A percentile compares a stretch with the other conserved stretches of the same genome.
Conservation (phyloP, 1,140 invertebrate species). For the Sminthurides bifidus region DNA sequence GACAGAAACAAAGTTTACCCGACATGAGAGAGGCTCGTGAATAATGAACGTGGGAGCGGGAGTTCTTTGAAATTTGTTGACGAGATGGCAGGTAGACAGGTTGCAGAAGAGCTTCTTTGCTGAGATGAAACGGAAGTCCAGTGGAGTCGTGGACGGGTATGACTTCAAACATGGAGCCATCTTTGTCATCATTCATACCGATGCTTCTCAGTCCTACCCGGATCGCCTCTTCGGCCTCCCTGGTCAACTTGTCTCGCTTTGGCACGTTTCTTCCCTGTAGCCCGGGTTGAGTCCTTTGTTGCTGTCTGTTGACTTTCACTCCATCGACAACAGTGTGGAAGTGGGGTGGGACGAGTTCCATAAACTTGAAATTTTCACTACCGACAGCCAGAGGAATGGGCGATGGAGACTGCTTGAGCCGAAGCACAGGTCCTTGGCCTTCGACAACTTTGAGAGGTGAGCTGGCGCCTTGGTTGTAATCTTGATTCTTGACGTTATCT, state of each 20-base stretch:
- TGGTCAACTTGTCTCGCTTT: constrained; percentile 1
- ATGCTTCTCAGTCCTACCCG: constrained; percentile 2
- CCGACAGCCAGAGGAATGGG: not conserved
- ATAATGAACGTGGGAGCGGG: too few species aligned
- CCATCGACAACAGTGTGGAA: not conserved
- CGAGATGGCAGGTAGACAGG: too few species aligned
- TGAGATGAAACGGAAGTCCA: too few species aligned
- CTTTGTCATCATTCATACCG: not conserved
- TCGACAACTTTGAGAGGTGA: too few species aligned
- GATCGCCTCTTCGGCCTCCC: not conserved
- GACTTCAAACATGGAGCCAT: not conserved
- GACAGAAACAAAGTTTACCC: too few species aligned
- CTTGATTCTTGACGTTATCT: too few species aligned
- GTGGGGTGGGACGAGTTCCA: not conserved
- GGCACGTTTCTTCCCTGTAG: not conserved
- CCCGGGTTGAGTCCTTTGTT: not conserved
- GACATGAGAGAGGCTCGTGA: too few species aligned
- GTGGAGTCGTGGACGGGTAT: too few species aligned
- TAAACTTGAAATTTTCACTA: not conserved
- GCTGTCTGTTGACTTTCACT: not conserved
- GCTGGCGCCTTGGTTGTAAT: too few species aligned
- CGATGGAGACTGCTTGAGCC: not conserved
- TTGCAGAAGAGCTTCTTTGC: too few species aligned
- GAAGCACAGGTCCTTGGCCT: not conserved
- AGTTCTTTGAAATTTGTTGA: too few species aligned